phyloP scores from a whole-genome alignment of 2,888 invertebrate genomes.

The Phengaris alcon region DNA sequence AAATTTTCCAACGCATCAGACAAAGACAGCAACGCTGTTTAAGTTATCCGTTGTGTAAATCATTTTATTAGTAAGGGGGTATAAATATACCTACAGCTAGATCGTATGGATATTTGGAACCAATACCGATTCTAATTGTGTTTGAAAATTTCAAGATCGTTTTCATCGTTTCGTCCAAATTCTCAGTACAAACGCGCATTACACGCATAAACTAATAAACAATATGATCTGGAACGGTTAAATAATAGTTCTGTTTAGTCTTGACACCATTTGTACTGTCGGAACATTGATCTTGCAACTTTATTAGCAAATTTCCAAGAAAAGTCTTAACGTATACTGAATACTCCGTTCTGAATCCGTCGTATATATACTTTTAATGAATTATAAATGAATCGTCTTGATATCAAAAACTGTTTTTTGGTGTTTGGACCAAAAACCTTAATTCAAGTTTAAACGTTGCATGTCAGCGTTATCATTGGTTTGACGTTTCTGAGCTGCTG shows the following conservation, averaged over 20 bases:
- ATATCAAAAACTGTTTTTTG: too few relatives aligned
- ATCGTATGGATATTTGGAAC: neutral
- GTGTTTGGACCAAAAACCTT: too few relatives aligned
- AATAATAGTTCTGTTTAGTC: constrained; percentile 25
- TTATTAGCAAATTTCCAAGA: constrained; percentile 3
- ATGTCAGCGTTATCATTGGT: too few relatives aligned
- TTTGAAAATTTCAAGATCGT: constrained; percentile 16
- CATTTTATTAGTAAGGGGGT: too few relatives aligned
- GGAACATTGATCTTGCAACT: constrained; percentile 5
- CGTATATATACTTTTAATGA: too few relatives aligned
- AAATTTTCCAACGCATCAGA: too few relatives aligned
- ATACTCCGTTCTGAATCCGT: neutral
- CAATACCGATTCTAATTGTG: neutral
- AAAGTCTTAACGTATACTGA: neutral
- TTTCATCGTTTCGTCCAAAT: constrained; percentile 5
- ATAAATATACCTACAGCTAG: neutral
- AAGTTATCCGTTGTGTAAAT: too few relatives aligned
- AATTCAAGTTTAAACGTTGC: too few relatives aligned
- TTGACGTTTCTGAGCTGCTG: too few relatives aligned
- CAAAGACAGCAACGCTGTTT: too few relatives aligned
- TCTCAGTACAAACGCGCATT: constrained; percentile 10
- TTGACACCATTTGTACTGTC: constrained; percentile 15
- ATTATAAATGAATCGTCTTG: too few relatives aligned
- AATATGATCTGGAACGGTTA: constrained; percentile 10
- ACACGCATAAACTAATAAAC: constrained; percentile 7